phyloP scores from a whole-genome alignment of 1,140 invertebrate species.

The Lepidurus apus region DNA sequence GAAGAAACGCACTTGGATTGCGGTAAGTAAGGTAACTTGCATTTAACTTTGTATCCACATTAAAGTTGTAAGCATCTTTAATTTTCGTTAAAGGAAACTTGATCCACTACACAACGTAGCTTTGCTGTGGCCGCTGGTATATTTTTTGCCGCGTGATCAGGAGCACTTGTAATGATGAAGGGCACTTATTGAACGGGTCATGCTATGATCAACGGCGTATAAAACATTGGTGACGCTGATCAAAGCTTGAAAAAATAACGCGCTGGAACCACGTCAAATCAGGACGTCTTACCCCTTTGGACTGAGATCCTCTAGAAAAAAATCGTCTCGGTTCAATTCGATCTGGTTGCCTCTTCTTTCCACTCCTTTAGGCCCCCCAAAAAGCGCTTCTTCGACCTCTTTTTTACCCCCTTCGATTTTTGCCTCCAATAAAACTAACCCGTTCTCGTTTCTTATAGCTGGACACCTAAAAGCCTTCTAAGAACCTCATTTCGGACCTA shows the following conservation, averaged over 20 bases:
- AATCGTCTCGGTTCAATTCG: slow-evolving; percentile 17
- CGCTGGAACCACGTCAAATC: slow-evolving; percentile 10
- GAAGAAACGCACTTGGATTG: neutral
- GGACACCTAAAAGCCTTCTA: neutral
- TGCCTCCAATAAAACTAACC: slow-evolving; percentile 10
- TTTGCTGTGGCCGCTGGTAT: neutral
- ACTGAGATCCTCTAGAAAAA: neutral
- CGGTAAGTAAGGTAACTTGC: neutral
- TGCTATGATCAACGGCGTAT: neutral
- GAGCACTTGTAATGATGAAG: neutral
- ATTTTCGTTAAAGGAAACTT: too few species aligned
- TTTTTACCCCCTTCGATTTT: slow-evolving; percentile 19
- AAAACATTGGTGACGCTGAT: neutral
- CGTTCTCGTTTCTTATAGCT: neutral
- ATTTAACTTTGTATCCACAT: too few species aligned
- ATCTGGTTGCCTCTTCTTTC: neutral
- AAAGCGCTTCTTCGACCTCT: neutral
- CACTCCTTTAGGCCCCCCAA: neutral
- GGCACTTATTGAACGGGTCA: neutral
- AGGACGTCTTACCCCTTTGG: slow-evolving; percentile 5
- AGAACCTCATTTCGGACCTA: neutral
- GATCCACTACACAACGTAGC: neutral
- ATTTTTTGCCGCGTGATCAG: neutral
- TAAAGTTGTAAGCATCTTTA: too few species aligned
- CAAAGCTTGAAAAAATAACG: neutral